A percentile compares a stretch with the other conserved stretches of the same genome.
Conservation (phyloP, 2,888 invertebrate genomes). For the Macrosoma leucophasiata region DNA sequence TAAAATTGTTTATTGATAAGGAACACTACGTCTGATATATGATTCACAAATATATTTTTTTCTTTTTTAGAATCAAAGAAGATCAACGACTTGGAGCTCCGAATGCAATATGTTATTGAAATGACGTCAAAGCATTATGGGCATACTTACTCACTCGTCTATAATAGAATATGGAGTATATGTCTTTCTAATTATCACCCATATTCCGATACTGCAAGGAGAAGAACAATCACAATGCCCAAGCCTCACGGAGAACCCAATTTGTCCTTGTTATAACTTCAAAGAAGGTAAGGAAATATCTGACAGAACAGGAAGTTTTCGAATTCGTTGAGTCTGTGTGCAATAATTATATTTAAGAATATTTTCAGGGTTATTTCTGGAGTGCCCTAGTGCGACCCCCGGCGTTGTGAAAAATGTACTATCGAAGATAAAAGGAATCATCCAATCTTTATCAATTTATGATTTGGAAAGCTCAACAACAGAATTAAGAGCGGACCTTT, state of each 20-base stretch:
- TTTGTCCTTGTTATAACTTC: slow-evolving; percentile 94
- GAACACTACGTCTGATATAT: too few relatives aligned
- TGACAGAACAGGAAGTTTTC: too few relatives aligned
- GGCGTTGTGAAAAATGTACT: slow-evolving; percentile 83
- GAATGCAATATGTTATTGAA: slow-evolving; percentile 67
- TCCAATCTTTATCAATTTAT: slow-evolving; percentile 92
- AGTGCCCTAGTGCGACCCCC: slow-evolving; percentile 89
- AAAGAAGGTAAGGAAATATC: slow-evolving; percentile 80
- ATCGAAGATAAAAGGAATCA: slow-evolving; percentile 79
- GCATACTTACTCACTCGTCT: slow-evolving; percentile 52
- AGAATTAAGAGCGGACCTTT: slow-evolving; percentile 83
- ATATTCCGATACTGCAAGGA: slow-evolving; percentile 71
- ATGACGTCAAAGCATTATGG: slow-evolving; percentile 60
- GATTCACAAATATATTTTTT: background rate
- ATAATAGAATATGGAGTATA: slow-evolving; percentile 69
- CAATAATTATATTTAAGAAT: too few relatives aligned
- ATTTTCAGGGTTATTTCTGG: slow-evolving; percentile 85
- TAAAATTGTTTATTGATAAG: too few relatives aligned
- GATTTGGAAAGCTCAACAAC: slow-evolving; percentile 89
- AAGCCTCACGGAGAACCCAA: slow-evolving; percentile 83
- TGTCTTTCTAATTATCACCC: slow-evolving; percentile 69
- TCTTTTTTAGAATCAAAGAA: slow-evolving; percentile 25
- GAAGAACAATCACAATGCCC: slow-evolving; percentile 80
- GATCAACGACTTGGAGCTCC: slow-evolving; percentile 29
- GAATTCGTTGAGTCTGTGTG: too few relatives aligned